A percentile compares a stretch with the other conserved stretches of the same genome.
Evolutionary conservation across 2,797 vertebrate genomes (phyloP).

Genomic region (Bufotes viridis): DNA sequence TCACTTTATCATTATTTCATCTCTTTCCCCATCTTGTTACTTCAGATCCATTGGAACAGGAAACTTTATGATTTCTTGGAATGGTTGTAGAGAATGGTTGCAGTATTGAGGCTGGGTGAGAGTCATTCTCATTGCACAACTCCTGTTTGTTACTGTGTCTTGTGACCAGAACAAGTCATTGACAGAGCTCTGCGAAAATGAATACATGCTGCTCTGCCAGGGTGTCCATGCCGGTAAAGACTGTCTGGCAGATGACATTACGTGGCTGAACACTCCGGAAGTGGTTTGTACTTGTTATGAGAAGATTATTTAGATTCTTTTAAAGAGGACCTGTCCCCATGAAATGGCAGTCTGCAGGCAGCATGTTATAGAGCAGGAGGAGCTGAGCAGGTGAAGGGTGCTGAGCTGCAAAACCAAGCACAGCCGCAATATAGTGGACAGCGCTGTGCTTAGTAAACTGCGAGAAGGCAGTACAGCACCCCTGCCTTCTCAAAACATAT

Average conservation of each 20-base stretch:
- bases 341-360: too few species aligned
- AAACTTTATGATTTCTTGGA: slow-evolving; percentile 6
- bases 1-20: background rate
- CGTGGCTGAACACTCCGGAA: background rate
- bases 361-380: too few species aligned
- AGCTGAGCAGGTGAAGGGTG: too few species aligned
- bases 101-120: background rate
- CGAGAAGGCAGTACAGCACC: too few species aligned
- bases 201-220: background rate
- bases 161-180: background rate
- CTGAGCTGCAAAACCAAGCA: too few species aligned
- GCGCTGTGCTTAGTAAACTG: too few species aligned
- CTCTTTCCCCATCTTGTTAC: too few species aligned
- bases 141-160: background rate
- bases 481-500: too few species aligned
- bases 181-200: slow-evolving; percentile 11
- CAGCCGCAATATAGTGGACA: too few species aligned
- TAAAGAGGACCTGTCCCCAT: too few species aligned
- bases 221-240: background rate
- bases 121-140: slow-evolving; percentile 43
- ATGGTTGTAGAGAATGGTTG: background rate
- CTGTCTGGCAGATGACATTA: background rate
- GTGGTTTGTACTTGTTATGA: background rate
- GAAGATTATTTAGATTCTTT: background rate
- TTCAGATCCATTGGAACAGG: background rate